phyloP scores from a whole-genome alignment of 2,113 vertebrate genomes.

The Zapornia atra region DNA sequence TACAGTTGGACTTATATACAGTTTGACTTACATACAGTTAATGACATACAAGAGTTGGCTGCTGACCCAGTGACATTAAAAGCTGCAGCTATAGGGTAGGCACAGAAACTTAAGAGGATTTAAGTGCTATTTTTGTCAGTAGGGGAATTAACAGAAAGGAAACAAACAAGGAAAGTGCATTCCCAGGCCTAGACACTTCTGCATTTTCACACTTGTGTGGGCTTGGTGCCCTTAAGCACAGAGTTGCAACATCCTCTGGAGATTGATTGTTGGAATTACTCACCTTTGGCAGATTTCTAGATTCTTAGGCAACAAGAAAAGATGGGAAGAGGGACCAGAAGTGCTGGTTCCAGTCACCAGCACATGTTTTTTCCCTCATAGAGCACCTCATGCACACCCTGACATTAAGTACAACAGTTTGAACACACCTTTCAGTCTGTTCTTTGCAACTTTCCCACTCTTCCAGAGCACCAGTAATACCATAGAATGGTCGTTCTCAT shows the following conservation, averaged over 20 bases:
- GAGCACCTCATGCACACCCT: not conserved
- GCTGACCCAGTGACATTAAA: slow-evolving; percentile 5
- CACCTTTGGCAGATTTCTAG: not conserved
- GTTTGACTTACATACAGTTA: not conserved
- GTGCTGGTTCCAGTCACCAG: not conserved
- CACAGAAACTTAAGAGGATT: slow-evolving; percentile 27
- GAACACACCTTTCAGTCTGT: not conserved
- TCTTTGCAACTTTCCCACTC: not conserved
- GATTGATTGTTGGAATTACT: not conserved
- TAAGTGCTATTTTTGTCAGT: not conserved
- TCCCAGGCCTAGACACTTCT: not conserved
- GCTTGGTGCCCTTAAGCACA: not conserved
- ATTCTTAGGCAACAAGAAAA: not conserved
- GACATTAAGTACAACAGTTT: not conserved
- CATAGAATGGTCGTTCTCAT: accelerated
- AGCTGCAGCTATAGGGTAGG: not conserved
- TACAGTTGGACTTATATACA: not conserved
- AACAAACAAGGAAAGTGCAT: not conserved
- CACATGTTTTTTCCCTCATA: not conserved
- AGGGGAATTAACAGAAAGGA: slow-evolving; percentile 26
- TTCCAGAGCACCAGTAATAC: not conserved
- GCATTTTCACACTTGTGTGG: not conserved
- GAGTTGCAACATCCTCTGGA: slow-evolving; percentile 35
- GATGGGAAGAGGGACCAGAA: not conserved
- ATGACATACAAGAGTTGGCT: not conserved